These are phyloP conservation scores for Nesidiocoris tenuis DNA, from an alignment of 2,888 invertebrate genomes.

Conservation along the genomic window DNA sequence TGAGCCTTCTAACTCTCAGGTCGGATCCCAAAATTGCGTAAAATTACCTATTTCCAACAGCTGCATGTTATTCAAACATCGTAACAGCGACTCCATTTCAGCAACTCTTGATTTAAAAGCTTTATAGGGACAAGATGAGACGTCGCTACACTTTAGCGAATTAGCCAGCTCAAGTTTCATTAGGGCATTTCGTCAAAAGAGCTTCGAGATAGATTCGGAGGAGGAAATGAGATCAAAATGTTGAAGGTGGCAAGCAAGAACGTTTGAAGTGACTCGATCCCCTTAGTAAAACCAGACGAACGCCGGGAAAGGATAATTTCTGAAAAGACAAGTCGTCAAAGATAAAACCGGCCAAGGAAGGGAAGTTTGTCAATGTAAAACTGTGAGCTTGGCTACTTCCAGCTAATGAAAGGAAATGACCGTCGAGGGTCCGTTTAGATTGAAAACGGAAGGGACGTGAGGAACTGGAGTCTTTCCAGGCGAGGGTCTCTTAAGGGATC, in stretches of 20 bases:
- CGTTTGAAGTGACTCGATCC: conserved; percentile 30
- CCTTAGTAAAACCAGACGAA: background rate
- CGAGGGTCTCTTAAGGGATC: conserved; percentile 5
- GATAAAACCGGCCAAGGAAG: conserved; percentile 26
- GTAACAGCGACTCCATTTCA: too few relatives aligned
- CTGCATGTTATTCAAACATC: too few relatives aligned
- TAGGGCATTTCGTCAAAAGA: background rate
- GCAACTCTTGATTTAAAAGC: too few relatives aligned
- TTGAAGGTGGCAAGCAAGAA: conserved; percentile 22
- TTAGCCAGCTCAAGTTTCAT: conserved; percentile 11
- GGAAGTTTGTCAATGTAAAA: conserved; percentile 36
- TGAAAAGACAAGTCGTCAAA: conserved; percentile 41
- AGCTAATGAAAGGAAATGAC: conserved; percentile 40
- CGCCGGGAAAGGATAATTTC: conserved; percentile 27
- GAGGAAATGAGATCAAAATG: background rate
- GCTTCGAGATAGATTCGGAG: background rate
- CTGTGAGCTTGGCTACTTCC: conserved; percentile 16
- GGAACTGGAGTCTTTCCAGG: background rate
- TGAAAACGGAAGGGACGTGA: background rate
- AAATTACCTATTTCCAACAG: too few relatives aligned
- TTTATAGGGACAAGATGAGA: too few relatives aligned
- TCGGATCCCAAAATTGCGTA: too few relatives aligned
- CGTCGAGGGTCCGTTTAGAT: background rate
- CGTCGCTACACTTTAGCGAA: conserved; percentile 36
- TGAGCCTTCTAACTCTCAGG: too few relatives aligned